Conservation (phyloP, 2,797 vertebrate genomes). For the Diceros bicornis region DNA sequence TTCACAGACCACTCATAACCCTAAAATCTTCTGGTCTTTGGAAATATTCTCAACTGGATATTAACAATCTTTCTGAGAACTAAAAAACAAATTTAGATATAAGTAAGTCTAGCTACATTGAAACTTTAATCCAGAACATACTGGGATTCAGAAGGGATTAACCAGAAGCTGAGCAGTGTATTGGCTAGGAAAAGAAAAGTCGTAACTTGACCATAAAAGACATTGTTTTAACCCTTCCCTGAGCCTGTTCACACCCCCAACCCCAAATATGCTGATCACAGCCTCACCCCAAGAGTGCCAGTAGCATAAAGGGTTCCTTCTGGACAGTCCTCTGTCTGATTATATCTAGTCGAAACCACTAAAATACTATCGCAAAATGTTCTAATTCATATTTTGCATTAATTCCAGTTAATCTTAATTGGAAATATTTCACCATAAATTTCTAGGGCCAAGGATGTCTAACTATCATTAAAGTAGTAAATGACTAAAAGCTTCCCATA, state of each 20-base stretch:
- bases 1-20: not conserved
- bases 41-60: not conserved
- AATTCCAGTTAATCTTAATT: slow-evolving; percentile 49
- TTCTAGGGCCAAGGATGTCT: slow-evolving; percentile 64
- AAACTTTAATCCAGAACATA: not conserved
- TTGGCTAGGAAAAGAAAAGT: not conserved
- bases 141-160: not conserved
- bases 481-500: slow-evolving; percentile 77
- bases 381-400: not conserved
- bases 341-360: not conserved
- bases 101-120: not conserved
- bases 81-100: not conserved
- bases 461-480: slow-evolving; percentile 70
- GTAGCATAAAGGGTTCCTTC: not conserved
- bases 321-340: not conserved
- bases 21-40: not conserved
- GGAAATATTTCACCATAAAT: slow-evolving; percentile 68
- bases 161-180: not conserved
- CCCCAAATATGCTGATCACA: fast-evolving
- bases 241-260: not conserved
- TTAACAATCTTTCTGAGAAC: slow-evolving; percentile 6
- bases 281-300: too few species aligned
- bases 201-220: not conserved
- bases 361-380: not conserved
- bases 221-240: not conserved